phyloP scores from a whole-genome alignment of 2,888 invertebrate genomes.

The Caprella mutica region DNA sequence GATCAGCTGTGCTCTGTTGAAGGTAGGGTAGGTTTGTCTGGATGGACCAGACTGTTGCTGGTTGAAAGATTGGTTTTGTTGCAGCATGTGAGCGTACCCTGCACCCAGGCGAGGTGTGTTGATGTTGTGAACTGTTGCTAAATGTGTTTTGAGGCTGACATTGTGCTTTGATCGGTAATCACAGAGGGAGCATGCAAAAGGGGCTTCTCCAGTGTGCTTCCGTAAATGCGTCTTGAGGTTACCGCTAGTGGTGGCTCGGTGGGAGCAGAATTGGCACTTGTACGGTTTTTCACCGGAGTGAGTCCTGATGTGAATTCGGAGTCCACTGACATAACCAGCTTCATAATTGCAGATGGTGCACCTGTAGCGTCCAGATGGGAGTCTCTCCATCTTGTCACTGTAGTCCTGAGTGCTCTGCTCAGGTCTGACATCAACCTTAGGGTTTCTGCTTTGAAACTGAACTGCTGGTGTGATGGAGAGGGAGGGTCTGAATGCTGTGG shows the following conservation, averaged over 20 bases:
- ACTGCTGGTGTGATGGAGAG: no score
- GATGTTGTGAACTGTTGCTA: conserved; percentile 2
- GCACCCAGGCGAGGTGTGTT: no score
- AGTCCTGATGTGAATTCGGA: conserved; percentile 1
- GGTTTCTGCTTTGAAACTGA: no score
- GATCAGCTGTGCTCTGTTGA: no score
- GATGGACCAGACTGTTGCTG: no score
- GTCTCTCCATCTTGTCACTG: no score
- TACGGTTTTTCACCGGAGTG: conserved; percentile 9
- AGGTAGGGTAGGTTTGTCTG: no score
- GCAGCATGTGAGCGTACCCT: no score
- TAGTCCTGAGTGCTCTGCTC: no score
- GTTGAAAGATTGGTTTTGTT: no score
- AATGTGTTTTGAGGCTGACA: conserved; percentile 2
- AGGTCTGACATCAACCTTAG: no score
- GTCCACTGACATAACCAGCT: conserved; percentile 2
- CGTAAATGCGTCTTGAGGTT: conserved; percentile 5
- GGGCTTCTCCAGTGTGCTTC: conserved; percentile 5
- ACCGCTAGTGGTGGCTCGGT: conserved; percentile 7
- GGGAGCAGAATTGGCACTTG: neutral
- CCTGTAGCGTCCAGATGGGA: conserved; percentile 3
- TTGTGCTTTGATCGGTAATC: conserved; percentile 2
- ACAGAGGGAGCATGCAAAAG: conserved; percentile 2
- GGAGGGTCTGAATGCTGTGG: no score
- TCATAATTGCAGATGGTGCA: conserved; percentile 6